These are phyloP conservation scores for Phaetusa simplex DNA, from an alignment of 2,113 vertebrate species.

Conservation along the genomic window DNA sequence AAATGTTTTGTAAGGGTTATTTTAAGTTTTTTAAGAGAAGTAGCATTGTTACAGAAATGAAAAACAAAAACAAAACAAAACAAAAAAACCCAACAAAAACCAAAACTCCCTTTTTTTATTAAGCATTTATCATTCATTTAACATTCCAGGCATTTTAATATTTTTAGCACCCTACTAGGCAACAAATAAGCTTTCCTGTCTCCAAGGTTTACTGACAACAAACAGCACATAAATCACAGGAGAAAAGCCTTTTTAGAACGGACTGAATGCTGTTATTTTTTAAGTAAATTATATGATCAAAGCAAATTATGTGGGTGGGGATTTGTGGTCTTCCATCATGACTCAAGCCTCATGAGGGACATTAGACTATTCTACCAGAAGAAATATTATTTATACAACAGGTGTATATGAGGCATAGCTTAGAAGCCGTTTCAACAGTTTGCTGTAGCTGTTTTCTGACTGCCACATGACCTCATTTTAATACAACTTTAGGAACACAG, in stretches of 20 bases:
- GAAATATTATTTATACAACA: neutral
- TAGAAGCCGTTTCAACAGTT: neutral
- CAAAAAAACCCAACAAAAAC: too few relatives aligned
- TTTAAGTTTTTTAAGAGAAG: neutral
- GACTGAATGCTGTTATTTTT: neutral
- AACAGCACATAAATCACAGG: neutral
- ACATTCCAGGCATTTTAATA: neutral
- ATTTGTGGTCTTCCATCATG: neutral
- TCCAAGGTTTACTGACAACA: neutral
- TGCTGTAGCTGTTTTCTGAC: neutral
- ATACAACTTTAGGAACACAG: neutral
- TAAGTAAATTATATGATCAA: neutral
- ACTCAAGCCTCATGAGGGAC: neutral
- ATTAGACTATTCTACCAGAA: neutral
- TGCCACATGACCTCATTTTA: constrained; percentile 6
- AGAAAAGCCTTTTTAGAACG: neutral
- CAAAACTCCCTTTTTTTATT: neutral
- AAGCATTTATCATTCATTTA: neutral
- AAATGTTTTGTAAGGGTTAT: neutral
- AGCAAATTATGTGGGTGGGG: neutral
- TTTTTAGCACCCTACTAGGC: neutral
- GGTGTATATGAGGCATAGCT: neutral
- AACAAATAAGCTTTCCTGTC: neutral
- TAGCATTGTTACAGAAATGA: neutral
- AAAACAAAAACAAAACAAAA: too few relatives aligned